Evolutionary conservation across 2,888 invertebrate species (phyloP).

Genomic region (Heliconius cydno): DNA sequence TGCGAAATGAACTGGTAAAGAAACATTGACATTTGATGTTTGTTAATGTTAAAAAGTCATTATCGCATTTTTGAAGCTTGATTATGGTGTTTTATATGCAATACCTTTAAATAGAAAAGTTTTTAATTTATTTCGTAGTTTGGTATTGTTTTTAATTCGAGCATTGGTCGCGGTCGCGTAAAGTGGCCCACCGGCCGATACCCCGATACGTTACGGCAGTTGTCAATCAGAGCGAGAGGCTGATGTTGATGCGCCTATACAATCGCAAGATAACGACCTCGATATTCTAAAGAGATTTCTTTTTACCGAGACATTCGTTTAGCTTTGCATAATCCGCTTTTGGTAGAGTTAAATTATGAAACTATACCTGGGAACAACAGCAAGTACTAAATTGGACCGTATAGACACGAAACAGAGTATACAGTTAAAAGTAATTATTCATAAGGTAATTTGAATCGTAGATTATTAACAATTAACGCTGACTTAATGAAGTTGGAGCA

Average conservation of each 20-base stretch:
- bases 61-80: background rate
- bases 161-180: slow-evolving; percentile 60
- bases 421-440: slow-evolving; percentile 25
- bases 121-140: slow-evolving; percentile 2
- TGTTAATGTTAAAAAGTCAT: background rate
- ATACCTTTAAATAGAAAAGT: background rate
- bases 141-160: slow-evolving; percentile 56
- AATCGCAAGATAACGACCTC: slow-evolving; percentile 73
- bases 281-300: slow-evolving; percentile 54
- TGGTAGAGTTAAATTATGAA: slow-evolving; percentile 37
- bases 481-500: slow-evolving; percentile 39
- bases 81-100: background rate
- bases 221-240: slow-evolving; percentile 75
- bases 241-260: slow-evolving; percentile 67
- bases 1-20: slow-evolving; percentile 10
- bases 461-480: slow-evolving; percentile 38
- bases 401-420: slow-evolving; percentile 31
- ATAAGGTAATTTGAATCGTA: slow-evolving; percentile 36
- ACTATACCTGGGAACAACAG: slow-evolving; percentile 20
- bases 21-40: slow-evolving; percentile 11
- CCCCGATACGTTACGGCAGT: slow-evolving; percentile 70
- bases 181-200: slow-evolving; percentile 58
- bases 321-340: slow-evolving; percentile 43
- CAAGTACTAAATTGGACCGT: slow-evolving; percentile 29
- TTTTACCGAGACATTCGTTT: slow-evolving; percentile 41